Percentiles rank a stretch among this genome's conserved stretches.
These are phyloP conservation scores for Pristionchus maxplancki DNA, from an alignment of 2,888 invertebrate genomes.

Conservation along the genomic window DNA sequence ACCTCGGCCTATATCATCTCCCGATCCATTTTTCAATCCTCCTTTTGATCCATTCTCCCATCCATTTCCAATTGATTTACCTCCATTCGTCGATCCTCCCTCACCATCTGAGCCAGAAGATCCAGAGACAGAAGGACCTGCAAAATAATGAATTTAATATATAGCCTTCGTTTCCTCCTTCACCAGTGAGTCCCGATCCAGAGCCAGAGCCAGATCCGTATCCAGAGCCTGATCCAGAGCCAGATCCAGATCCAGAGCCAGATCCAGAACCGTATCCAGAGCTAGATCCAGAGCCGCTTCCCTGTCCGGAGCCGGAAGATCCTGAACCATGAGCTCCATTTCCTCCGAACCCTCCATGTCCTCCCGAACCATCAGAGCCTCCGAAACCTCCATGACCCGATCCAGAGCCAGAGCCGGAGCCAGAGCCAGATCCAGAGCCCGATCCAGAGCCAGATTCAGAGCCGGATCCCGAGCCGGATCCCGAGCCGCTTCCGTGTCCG, in stretches of 20 bases:
- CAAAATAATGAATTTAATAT: background rate
- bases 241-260: background rate
- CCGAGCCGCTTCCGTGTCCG: background rate
- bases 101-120: background rate
- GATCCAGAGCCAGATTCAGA: background rate
- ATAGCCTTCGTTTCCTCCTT: background rate
- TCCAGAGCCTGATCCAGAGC: background rate
- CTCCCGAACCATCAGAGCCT: background rate
- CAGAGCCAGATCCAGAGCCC: background rate
- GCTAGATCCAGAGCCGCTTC: background rate
- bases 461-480: background rate
- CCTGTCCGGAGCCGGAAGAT: conserved; percentile 35
- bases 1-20: background rate
- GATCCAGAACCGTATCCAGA: background rate
- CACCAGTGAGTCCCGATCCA: background rate
- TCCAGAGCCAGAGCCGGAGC: conserved; percentile 2
- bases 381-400: background rate
- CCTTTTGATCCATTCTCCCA: background rate
- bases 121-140: background rate
- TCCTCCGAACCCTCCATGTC: conserved; percentile 24
- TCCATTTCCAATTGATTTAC: background rate
- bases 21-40: background rate
- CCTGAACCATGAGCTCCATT: background rate
- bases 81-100: background rate
- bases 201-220: conserved; percentile 7